A percentile compares a stretch with the other conserved stretches of the same genome.
These are phyloP conservation scores for Sphaeramia orbicularis DNA, from an alignment of 2,797 vertebrate genomes.

Conservation along the genomic window DNA sequence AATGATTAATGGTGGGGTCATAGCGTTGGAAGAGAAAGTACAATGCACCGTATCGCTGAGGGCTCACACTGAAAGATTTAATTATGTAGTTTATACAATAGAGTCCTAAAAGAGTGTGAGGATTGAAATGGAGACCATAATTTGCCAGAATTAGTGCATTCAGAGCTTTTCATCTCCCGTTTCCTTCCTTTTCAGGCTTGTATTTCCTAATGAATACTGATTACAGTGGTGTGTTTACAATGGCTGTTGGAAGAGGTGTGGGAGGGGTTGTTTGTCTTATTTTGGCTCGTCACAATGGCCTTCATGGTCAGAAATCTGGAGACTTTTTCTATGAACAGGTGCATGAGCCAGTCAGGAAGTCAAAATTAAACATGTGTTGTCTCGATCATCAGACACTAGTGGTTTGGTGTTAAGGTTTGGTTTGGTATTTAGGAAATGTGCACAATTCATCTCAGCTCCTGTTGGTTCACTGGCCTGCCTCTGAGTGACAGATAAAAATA, in stretches of 20 bases:
- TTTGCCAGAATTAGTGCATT: conserved; percentile 69
- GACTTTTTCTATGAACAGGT: not conserved
- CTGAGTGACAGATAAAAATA: conserved; percentile 44
- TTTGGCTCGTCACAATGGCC: not conserved
- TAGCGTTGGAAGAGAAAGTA: conserved; percentile 25
- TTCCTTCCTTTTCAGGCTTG: conserved; percentile 48
- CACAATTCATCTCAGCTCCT: conserved; percentile 15
- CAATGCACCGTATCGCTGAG: conserved; percentile 13
- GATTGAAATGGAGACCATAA: conserved; percentile 65
- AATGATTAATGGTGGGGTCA: conserved; percentile 28
- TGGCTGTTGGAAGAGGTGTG: conserved; percentile 29
- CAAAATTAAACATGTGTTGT: no score
- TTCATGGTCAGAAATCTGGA: not conserved
- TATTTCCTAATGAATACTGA: conserved; percentile 50
- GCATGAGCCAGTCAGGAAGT: not conserved
- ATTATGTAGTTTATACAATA: conserved; percentile 58
- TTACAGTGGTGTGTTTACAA: conserved; percentile 54
- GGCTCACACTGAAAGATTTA: conserved; percentile 35
- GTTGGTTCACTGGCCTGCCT: conserved; percentile 30
- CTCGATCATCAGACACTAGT: not conserved
- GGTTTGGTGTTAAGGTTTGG: conserved; percentile 31
- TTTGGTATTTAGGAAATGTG: conserved; percentile 51
- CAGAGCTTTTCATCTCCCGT: conserved; percentile 40
- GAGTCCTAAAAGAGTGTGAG: conserved; percentile 25
- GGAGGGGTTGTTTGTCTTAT: conserved; percentile 33